phyloP scores from a whole-genome alignment of 2,888 invertebrate genomes.

The Idaea straminata region DNA sequence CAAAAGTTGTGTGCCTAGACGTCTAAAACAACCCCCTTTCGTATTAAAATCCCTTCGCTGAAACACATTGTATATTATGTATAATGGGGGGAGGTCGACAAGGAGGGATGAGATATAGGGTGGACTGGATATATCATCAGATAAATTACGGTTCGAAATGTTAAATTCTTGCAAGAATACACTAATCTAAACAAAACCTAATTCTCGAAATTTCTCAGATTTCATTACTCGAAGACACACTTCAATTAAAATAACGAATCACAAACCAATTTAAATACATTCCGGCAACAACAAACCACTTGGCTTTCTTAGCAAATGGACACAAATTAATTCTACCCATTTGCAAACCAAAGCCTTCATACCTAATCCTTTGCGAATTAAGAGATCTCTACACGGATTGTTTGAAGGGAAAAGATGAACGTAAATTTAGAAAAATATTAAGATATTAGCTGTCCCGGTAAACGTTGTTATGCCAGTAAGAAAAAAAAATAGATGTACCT shows the following conservation, averaged over 20 bases:
- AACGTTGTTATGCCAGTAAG: no score
- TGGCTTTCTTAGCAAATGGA: slow-evolving; percentile 15
- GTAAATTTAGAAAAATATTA: background rate
- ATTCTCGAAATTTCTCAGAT: background rate
- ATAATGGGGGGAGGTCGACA: no score
- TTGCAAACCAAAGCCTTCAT: slow-evolving; percentile 35
- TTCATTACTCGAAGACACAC: background rate
- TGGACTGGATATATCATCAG: no score
- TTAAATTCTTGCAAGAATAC: no score
- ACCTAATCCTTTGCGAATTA: slow-evolving; percentile 28
- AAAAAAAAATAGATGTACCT: no score
- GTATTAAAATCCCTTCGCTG: no score
- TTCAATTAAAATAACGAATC: slow-evolving; percentile 13
- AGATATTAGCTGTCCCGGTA: no score
- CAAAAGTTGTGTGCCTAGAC: no score
- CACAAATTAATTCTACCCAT: slow-evolving; percentile 31
- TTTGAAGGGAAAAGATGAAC: background rate
- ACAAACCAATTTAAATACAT: slow-evolving; percentile 14
- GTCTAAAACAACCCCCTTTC: no score
- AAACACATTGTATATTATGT: no score
- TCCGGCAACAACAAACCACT: slow-evolving; percentile 18
- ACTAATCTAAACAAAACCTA: background rate
- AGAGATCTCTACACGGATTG: slow-evolving; percentile 2
- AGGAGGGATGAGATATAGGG: no score
- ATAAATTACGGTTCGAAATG: no score